These are phyloP conservation scores for Amblyteles armatorius DNA, from an alignment of 2,888 invertebrate genomes.

Conservation along the genomic window DNA sequence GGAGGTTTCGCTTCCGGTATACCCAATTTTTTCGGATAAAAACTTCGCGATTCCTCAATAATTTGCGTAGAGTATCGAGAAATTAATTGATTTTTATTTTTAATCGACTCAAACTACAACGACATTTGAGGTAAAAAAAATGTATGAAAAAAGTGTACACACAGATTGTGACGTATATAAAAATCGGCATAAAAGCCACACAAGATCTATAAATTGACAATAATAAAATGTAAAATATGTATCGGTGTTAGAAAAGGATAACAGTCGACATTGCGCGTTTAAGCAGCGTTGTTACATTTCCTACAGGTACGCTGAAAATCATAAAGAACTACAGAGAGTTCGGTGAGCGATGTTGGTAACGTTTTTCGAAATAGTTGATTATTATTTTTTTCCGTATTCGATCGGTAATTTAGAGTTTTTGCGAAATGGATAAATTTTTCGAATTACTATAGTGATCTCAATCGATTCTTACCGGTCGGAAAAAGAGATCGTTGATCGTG, in stretches of 20 bases:
- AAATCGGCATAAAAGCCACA: slow-evolving; percentile 9
- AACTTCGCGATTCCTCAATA: background rate
- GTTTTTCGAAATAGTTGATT: background rate
- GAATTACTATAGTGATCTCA: slow-evolving; percentile 50
- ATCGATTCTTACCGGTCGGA: slow-evolving; percentile 77
- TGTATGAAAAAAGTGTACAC: slow-evolving; percentile 34
- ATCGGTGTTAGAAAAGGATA: slow-evolving; percentile 5
- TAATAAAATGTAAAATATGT: slow-evolving; percentile 36
- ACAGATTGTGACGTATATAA: slow-evolving; percentile 31
- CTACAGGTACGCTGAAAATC: slow-evolving; percentile 77
- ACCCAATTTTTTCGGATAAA: slow-evolving; percentile 47
- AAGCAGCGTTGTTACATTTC: slow-evolving; percentile 73
- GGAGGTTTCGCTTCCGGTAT: slow-evolving; percentile 25
- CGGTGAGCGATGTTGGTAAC: slow-evolving; percentile 25
- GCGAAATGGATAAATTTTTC: background rate
- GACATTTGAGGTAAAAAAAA: background rate
- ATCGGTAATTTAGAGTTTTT: slow-evolving; percentile 4
- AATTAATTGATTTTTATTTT: background rate
- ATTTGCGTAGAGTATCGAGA: background rate
- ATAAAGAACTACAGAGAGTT: slow-evolving; percentile 68
- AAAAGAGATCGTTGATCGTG: slow-evolving; percentile 73
- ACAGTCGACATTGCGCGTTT: slow-evolving; percentile 61
- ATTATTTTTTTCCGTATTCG: slow-evolving; percentile 16
- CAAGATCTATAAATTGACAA: slow-evolving; percentile 20
- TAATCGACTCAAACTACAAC: background rate